Conservation (phyloP, 1,140 invertebrate genomes). For the Notospermus geniculatus region DNA sequence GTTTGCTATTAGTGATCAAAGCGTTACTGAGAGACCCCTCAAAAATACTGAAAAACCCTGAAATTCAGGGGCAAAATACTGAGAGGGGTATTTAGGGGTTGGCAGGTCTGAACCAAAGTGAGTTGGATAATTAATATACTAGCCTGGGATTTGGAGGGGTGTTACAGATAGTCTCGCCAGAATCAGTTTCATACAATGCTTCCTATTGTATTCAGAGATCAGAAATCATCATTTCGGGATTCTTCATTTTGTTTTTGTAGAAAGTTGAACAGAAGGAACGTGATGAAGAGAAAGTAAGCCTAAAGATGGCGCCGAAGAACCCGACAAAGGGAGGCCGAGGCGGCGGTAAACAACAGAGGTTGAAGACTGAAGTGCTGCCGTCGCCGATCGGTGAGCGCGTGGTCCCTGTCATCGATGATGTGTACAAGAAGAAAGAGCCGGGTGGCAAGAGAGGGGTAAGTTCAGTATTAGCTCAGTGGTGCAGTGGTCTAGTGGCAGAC, state of each 20-base stretch:
- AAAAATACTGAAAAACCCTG: too few relatives aligned
- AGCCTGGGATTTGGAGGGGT: too few relatives aligned
- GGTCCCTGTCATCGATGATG: constrained; percentile 71
- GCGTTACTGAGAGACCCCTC: constrained; percentile 47
- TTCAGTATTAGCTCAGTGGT: constrained; percentile 24
- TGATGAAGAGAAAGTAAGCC: constrained; percentile 40
- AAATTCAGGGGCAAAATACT: too few relatives aligned
- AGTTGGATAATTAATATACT: not conserved
- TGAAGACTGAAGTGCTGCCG: constrained; percentile 56
- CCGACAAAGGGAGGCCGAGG: constrained; percentile 39
- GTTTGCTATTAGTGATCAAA: constrained; percentile 56
- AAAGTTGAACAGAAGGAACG: constrained; percentile 60
- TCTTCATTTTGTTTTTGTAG: constrained; percentile 30
- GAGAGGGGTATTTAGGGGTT: too few relatives aligned
- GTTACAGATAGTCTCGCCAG: too few relatives aligned
- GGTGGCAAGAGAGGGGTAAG: constrained; percentile 64
- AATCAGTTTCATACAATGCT: not conserved
- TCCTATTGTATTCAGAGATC: not conserved
- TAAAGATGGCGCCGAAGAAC: constrained; percentile 16
- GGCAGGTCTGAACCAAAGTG: too few relatives aligned
- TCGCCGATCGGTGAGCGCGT: constrained; percentile 65
- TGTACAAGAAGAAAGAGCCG: constrained; percentile 67
- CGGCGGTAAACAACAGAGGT: constrained; percentile 30
- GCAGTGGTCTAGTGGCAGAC: constrained; percentile 24
- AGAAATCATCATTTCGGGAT: constrained; percentile 11